Base-by-base conservation (phyloP, 2,113 vertebrate genomes). In the Panurus biarmicus region DNA sequence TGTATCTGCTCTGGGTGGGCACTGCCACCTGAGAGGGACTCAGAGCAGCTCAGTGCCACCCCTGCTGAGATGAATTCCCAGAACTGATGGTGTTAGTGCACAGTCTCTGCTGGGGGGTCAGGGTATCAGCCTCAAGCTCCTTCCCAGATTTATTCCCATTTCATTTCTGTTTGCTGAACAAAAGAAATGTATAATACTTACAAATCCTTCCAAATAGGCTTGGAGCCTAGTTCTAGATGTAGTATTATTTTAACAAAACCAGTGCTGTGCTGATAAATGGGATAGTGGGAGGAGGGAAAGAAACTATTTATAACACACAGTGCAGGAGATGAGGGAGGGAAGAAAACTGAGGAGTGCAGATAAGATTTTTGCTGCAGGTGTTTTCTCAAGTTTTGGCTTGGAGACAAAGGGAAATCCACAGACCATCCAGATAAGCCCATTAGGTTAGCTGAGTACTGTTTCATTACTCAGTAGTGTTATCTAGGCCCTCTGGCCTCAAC, bases 351-450 rank as follows among this genome's bases (percentile, higher is more conserved):
- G 69, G 62, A 87, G 73, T 73, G 69, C 18, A 89, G 87, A 66
- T 94, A 96, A 95, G 62, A 87, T 79, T 95, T 94, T 81, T 94
- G 42, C 81, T 94, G 89, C 84, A 65, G 85, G 91, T 89, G 78
- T 79, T 94, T 78, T 94, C 74, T 91, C 54, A 56, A 58, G 54
- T 92, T 94, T 79, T 95, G 74, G 54, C 85, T 79, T 23, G 74
- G 78, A 82, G 90, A 91, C 53, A 87, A 95, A 85, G 78, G 78
- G 78, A 94, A 95, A 72, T 66, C 74, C 45, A 67, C 45, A 85
- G 87, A 78, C 74, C 42, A 47, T 87, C 50, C 78, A 62, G 84
- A 94, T 87, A 92, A 95, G 71, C 84, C 71, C 84, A 85, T 91
- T 95, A 94, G 84, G 73, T 89, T 87, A 89, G 70, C 80, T 86